Percentiles rank a stretch among this genome's conserved stretches.
phyloP scores from a whole-genome alignment of 1,140 invertebrate species.

The Megalopta genalis region DNA sequence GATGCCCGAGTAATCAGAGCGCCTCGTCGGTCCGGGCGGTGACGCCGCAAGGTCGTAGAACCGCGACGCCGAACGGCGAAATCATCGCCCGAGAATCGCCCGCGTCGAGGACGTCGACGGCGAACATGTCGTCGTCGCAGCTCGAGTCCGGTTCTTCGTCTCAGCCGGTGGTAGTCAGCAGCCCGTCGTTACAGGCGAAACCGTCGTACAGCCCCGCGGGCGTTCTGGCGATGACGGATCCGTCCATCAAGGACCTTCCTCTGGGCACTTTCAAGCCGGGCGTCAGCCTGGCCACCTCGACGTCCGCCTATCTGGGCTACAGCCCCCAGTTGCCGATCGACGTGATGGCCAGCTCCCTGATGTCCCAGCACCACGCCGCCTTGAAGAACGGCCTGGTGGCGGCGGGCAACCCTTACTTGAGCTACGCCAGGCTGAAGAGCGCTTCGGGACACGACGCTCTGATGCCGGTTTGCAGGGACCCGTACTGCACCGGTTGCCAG shows the following conservation, averaged over 20 bases:
- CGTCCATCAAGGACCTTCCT: conserved; percentile 84
- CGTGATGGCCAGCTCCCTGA: conserved; percentile 85
- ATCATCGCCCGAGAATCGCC: conserved; percentile 76
- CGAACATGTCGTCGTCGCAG: conserved; percentile 31
- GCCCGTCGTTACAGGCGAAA: conserved; percentile 80
- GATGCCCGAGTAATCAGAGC: conserved; percentile 84
- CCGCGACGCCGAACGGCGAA: conserved; percentile 75
- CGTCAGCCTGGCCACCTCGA: conserved; percentile 79
- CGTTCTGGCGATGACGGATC: conserved; percentile 78
- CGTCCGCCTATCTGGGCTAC: conserved; percentile 81
- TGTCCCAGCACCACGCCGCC: conserved; percentile 86
- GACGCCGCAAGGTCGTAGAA: conserved; percentile 82
- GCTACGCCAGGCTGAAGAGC: conserved; percentile 87
- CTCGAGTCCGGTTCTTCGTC: conserved; percentile 34
- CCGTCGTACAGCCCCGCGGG: conserved; percentile 72
- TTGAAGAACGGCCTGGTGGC: conserved; percentile 82
- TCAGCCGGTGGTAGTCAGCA: conserved; percentile 61
- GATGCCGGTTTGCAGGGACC: conserved; percentile 91
- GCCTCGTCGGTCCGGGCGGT: conserved; percentile 82
- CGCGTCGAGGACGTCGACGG: conserved; percentile 71
- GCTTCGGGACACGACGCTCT: conserved; percentile 79
- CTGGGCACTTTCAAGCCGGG: conserved; percentile 84
- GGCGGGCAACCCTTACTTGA: conserved; percentile 85
- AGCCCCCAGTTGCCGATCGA: conserved; percentile 83
- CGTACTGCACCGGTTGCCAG: conserved; percentile 94